Base-by-base conservation (phyloP, 2,797 vertebrate genomes). In the Arctocebus calabarensis region DNA sequence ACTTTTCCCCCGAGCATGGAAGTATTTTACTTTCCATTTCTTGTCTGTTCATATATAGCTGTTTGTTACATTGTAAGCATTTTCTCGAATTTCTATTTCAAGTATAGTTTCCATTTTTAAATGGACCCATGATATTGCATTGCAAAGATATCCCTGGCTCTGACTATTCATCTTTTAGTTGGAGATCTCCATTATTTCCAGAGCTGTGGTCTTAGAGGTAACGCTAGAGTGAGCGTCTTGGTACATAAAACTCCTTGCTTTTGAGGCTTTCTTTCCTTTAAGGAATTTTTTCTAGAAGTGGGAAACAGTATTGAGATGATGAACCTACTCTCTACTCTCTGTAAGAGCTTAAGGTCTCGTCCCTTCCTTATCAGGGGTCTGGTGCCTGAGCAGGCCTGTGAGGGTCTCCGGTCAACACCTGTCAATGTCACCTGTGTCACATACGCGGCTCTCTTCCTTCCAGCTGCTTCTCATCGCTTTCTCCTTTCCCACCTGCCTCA, bases 101-200 rank as follows among this genome's bases (percentile, higher is more conserved):
- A 14, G 25, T 62, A 37, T 19, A 85, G 40, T 89, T 92, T 70
- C 68, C 52, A 13, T 40, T 81, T 96, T 55, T 29, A 74, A 11
- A 37, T 70, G 17, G 34, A 55, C 62, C 29, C 43, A 19, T 23
- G 61, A 16, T 2, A 9, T 34, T 4, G 0, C n/a, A 2, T 48
- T 22, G 40, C 66, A 9, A 59, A 22, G 57, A 22, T 29, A 37
- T 37, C 23, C 40, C 1, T 70, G 59, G 20, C 37, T 91, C 25
- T 75, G 45, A 25, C 2, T n/a, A 8, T 84, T 68, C 52, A 52
- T 57, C 29, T 43, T 71, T 34, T 61, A 16, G 25, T 4, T 61
- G 79, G 88, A 64, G 29, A 73, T 52, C 66, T 55, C 78, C 29
- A 29, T 55, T 25, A 34, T 48, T 84, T 74, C 52, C 43, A 34